These are phyloP conservation scores for Phasianus colchicus DNA, from an alignment of 2,113 vertebrate species.

Conservation along the genomic window DNA sequence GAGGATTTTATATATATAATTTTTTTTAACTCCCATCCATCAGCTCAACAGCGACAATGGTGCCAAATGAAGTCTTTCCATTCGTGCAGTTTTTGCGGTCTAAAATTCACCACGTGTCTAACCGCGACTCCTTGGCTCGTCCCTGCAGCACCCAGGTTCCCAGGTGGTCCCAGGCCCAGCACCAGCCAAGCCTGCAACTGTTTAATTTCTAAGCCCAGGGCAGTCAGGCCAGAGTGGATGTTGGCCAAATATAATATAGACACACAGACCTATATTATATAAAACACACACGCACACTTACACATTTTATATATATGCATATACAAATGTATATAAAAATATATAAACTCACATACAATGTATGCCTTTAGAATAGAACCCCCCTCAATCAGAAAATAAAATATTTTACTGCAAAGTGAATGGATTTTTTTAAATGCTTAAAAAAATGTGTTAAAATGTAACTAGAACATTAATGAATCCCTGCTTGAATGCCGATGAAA, in stretches of 20 bases:
- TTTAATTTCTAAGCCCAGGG: conserved; percentile 49
- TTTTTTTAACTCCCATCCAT: conserved; percentile 13
- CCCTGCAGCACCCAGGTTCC: conserved; percentile 54
- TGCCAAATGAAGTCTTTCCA: conserved; percentile 62
- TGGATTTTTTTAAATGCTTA: conserved; percentile 44
- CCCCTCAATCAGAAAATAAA: conserved; percentile 50
- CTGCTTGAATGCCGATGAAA: background rate
- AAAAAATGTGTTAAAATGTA: background rate
- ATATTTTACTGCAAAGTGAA: conserved; percentile 53
- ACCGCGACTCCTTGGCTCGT: conserved; percentile 2
- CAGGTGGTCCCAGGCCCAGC: conserved; percentile 49
- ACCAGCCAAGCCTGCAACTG: conserved; percentile 50
- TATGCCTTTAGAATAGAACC: conserved; percentile 40
- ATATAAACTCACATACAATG: conserved; percentile 47
- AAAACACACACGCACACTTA: background rate
- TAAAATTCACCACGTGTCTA: conserved; percentile 40
- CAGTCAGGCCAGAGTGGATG: conserved; percentile 56
- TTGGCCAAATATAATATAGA: conserved; percentile 66
- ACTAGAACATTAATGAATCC: conserved; percentile 24
- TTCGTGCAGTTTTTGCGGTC: conserved; percentile 17
- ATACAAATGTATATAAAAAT: conserved; percentile 41
- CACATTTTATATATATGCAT: conserved; percentile 22
- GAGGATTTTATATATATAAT: background rate
- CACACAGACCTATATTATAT: conserved; percentile 38
- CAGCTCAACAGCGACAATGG: conserved; percentile 34